phyloP scores from a whole-genome alignment of 23 tunicate species.

The Ciona savignyi region DNA sequence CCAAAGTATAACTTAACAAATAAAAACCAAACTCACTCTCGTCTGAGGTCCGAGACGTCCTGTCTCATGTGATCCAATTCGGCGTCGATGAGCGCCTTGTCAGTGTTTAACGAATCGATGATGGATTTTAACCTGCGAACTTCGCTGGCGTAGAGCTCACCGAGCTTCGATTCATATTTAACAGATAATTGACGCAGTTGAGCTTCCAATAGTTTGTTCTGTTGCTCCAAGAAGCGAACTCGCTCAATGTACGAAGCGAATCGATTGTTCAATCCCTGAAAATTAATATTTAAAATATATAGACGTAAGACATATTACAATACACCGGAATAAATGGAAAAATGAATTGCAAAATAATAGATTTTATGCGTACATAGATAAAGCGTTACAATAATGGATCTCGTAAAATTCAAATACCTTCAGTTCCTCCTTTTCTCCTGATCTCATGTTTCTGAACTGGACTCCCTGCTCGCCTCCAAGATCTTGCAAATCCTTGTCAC shows the following conservation, averaged over 20 bases:
- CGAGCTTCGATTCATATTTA: conserved; percentile 83
- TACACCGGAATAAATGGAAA: too few species aligned
- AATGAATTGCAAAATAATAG: too few species aligned
- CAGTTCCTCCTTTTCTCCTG: conserved; percentile 97
- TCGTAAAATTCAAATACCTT: too few species aligned
- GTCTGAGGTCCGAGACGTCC: conserved; percentile 80
- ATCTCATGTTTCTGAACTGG: conserved; percentile 94
- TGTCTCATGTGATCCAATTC: conserved; percentile 80
- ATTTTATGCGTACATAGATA: too few species aligned
- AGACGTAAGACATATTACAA: too few species aligned
- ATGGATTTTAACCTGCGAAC: conserved; percentile 68
- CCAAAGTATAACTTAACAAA: too few species aligned
- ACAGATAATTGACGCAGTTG: conserved; percentile 96
- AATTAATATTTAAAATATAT: too few species aligned
- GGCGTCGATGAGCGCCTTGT: conserved; percentile 75
- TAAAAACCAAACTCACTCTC: conserved; percentile 93
- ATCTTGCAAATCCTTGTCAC: conserved; percentile 94
- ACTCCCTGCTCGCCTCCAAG: conserved; percentile 87
- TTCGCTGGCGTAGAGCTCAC: conserved; percentile 78
- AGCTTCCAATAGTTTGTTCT: conserved; percentile 91
- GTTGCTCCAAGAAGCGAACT: conserved; percentile 92
- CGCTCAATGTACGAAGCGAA: conserved; percentile 99
- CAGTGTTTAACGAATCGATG: conserved; percentile 79
- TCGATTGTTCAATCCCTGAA: conserved; percentile 85
- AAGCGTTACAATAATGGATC: too few species aligned